Evolutionary conservation across 2,888 invertebrate genomes (phyloP).

Genomic region (Ptilodon capucinus): DNA sequence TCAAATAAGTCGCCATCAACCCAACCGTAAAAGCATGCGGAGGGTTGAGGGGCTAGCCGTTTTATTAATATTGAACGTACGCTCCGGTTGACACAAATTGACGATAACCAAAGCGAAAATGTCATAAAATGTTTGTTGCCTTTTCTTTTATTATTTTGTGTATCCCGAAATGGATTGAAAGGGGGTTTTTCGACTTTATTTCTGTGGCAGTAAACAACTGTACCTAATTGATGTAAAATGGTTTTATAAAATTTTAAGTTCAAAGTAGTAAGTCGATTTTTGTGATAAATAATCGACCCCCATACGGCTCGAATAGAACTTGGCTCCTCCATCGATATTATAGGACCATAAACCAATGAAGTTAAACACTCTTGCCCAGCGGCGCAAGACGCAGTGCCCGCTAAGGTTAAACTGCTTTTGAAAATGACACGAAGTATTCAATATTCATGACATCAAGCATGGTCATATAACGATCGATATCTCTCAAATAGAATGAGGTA

Average conservation of each 20-base stretch:
- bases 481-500: conserved; percentile 13
- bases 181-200: neutral
- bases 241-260: neutral
- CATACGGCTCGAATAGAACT: conserved; percentile 31
- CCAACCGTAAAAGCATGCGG: conserved; percentile 76
- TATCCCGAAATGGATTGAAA: conserved; percentile 20
- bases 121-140: conserved; percentile 64
- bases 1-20: conserved; percentile 80
- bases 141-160: conserved; percentile 56
- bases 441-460: conserved; percentile 9
- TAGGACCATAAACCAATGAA: conserved; percentile 59
- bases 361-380: conserved; percentile 38
- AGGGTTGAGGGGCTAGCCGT: conserved; percentile 75
- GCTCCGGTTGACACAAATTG: conserved; percentile 80
- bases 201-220: neutral
- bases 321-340: conserved; percentile 60
- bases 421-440: conserved; percentile 13
- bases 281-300: conserved; percentile 62
- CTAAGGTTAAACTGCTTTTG: conserved; percentile 18
- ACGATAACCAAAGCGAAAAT: conserved; percentile 73
- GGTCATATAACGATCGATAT: conserved; percentile 13
- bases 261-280: conserved; percentile 58
- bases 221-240: conserved; percentile 3
- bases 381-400: conserved; percentile 22
- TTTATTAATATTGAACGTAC: conserved; percentile 82